phyloP scores from a whole-genome alignment of 2,113 vertebrate genomes.

The Cyanoderma ruficeps region DNA sequence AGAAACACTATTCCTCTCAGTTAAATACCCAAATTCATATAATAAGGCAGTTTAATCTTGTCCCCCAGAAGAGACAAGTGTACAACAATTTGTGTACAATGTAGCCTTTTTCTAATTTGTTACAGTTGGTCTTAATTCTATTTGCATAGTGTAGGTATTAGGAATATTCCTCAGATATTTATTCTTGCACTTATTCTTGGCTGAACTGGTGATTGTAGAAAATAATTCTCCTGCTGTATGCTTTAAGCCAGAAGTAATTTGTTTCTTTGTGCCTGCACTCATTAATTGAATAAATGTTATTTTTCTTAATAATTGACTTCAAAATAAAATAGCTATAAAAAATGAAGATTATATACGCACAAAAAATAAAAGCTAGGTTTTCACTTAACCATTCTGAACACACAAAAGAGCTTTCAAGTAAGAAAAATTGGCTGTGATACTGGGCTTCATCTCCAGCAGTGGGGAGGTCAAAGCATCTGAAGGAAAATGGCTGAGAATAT shows the following conservation, averaged over 20 bases:
- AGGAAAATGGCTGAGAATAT: neutral
- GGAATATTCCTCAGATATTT: neutral
- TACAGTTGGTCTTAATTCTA: neutral
- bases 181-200: neutral
- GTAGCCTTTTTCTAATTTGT: neutral
- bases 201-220: neutral
- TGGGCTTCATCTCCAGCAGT: neutral
- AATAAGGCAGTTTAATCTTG: neutral
- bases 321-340: neutral
- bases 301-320: neutral
- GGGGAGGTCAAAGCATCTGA: neutral
- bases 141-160: neutral
- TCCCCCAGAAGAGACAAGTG: neutral
- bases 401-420: neutral
- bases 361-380: neutral
- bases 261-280: neutral
- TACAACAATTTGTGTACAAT: neutral
- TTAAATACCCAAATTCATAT: neutral
- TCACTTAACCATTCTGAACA: neutral
- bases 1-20: neutral
- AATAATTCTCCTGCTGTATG: neutral
- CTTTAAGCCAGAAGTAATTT: slow-evolving; percentile 13
- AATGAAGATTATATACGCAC: neutral
- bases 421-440: neutral
- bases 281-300: neutral